Base-by-base conservation (phyloP, 2,113 vertebrate genomes). In the Uria lomvia region DNA sequence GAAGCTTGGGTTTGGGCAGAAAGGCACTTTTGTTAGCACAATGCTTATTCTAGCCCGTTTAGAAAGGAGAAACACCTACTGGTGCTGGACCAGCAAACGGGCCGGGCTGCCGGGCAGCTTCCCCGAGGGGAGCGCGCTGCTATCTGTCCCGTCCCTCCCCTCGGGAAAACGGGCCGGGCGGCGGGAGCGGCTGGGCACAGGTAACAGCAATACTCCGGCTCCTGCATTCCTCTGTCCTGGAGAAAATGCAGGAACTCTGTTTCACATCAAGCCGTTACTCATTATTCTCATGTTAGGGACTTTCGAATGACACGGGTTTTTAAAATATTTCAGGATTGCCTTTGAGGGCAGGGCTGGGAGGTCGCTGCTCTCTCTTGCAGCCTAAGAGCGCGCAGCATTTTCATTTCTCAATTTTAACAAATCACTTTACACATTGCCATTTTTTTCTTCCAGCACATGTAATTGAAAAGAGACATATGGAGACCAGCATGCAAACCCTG, bases 381-480 rank as follows among this genome's bases (percentile, higher is more conserved):
- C 52, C 40, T 8, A 6, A 3, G 90, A 95, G 90, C 77, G 10
- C 83, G 18, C 65, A 73, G 95, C 40, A 2, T 89, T 97, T 96
- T 91, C 91, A 53, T 94, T 96, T 97, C 96, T 97, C 97, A 70
- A 95, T 93, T 96, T 90, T 94, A 97, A 95, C 96, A 96, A 97
- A 92, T 59, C 87, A 10, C 91, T 97, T 97, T 94, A 85, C 94
- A n/a, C 93, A 15, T 95, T 96, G 88, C 97, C 98, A 95, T 97
- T 97, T 97, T 94, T 97, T 97, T 85, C 94, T 97, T 96, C 88
- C 96, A 66, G 97, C 97, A 98, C 98, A 97, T 96, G 97, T 96
- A 98, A 98, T 95, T 98, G 98, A 98, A 98, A 97, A 98, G 97
- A 98, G 98, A 97, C 98, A 98, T 98, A 98, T 98, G 98, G 98